Evolutionary conservation across 2,113 vertebrate species (phyloP).

Genomic region (Campylorhamphus procurvoides): DNA sequence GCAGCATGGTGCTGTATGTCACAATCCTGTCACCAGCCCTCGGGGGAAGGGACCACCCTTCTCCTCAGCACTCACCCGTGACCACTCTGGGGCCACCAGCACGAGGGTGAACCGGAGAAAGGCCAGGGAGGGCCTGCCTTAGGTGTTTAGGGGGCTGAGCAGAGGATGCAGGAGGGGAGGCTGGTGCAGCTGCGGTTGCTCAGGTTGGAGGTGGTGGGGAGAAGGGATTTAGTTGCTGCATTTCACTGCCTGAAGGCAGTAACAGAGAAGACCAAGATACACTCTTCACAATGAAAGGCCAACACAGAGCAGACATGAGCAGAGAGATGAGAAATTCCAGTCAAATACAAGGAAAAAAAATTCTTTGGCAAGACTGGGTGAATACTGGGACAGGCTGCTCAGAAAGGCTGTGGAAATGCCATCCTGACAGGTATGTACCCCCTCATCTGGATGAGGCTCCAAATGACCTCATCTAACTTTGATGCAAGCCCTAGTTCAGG

Average conservation of each 20-base stretch:
- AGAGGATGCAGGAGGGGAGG: background rate
- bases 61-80: background rate
- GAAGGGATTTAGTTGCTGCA: background rate
- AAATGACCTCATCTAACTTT: background rate
- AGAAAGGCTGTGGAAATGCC: background rate
- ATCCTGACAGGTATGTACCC: background rate
- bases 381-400: background rate
- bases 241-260: background rate
- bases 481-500: background rate
- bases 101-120: background rate
- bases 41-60: rapidly evolving
- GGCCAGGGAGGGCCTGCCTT: background rate
- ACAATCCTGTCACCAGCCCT: background rate
- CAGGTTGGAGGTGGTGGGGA: background rate
- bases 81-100: background rate
- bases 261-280: background rate
- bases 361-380: background rate
- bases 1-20: background rate
- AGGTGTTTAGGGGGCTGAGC: background rate
- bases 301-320: background rate
- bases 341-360: background rate
- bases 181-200: background rate
- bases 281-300: background rate
- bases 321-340: background rate
- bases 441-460: background rate